Evolutionary conservation across 2,797 vertebrate genomes (phyloP), one percentile per base, ranked within the genome.

Genomic region (Synanceia verrucosa): DNA sequence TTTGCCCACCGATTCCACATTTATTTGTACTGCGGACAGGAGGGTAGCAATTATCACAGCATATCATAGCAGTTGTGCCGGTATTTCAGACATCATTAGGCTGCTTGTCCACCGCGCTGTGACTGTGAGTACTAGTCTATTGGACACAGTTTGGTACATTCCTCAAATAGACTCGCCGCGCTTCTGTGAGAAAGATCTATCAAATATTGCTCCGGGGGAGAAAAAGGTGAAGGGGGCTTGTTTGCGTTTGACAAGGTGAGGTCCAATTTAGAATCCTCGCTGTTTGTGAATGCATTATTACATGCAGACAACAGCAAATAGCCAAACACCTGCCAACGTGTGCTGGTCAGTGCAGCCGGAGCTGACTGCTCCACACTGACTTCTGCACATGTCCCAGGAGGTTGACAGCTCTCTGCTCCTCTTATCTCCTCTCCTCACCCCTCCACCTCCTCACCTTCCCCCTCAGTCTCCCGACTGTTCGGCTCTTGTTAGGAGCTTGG

Each of bases 1-100:
- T 94, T 92, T 94, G 92, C 91, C 87, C 50, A 91, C 86, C 70
- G 79, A 87, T 91, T 91, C 87, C 87, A 92, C 89, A 88, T 90
- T 86, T 91, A 90, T 92, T 93, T 93, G 90, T 81, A 85, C 84
- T 88, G 90, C 65, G 86, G 91, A 89, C 89, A 90, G 90, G 86
- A 91, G 85, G 84, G 73, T 89, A 83, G 88, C 87, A 90, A 93
- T 93, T 92, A 91, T 91, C 82, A 86, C 79, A 86, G 88, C 86
- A 82, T 87, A 89, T 89, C 87, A 90, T 85, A 87, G 83, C 85
- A 87, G 85, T 88, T 84, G 86, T 84, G 85, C 72, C 51, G 75
- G 84, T 88, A 89, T 91, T 90, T 90, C 86, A 89, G 86, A 89
- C 88, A 92, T 91, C 88, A 92, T 90, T 91, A 90, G 82, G 66